A percentile compares a stretch with the other conserved stretches of the same genome.
These are phyloP conservation scores for Psittacula cyanocephala DNA, from an alignment of 2,113 vertebrate genomes.

Conservation along the genomic window DNA sequence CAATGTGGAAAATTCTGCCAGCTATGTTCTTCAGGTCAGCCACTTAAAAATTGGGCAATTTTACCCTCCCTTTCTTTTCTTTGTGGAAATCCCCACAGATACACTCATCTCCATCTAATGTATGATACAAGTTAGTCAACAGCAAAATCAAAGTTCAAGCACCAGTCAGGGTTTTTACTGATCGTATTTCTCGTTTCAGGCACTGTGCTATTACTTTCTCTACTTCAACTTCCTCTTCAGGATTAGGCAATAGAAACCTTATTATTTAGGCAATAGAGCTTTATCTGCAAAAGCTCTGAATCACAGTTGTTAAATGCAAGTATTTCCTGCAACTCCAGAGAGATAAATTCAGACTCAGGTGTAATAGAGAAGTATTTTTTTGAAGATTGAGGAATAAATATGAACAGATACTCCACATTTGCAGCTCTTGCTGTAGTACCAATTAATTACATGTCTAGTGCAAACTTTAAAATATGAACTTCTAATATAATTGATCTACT, in stretches of 20 bases:
- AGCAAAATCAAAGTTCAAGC: background rate
- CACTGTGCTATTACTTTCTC: background rate
- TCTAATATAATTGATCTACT: background rate
- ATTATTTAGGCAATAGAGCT: background rate
- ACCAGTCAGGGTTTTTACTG: background rate
- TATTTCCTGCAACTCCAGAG: background rate
- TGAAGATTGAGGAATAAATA: background rate
- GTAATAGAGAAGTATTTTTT: background rate
- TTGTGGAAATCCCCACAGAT: background rate
- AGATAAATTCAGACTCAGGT: background rate
- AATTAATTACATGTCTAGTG: background rate
- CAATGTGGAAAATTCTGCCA: background rate
- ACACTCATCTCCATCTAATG: background rate
- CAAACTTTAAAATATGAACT: background rate
- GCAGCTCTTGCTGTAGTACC: background rate
- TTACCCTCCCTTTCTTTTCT: background rate
- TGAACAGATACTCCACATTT: background rate
- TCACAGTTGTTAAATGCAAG: background rate
- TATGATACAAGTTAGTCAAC: background rate
- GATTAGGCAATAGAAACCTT: background rate
- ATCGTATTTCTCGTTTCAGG: background rate
- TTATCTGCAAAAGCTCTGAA: background rate
- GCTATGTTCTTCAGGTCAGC: background rate
- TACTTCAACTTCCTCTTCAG: background rate
- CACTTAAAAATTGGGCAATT: background rate